Evolutionary conservation across 1,140 invertebrate genomes (phyloP), one percentile per base, ranked within the genome.

Genomic region (Bombus pyrosoma): DNA sequence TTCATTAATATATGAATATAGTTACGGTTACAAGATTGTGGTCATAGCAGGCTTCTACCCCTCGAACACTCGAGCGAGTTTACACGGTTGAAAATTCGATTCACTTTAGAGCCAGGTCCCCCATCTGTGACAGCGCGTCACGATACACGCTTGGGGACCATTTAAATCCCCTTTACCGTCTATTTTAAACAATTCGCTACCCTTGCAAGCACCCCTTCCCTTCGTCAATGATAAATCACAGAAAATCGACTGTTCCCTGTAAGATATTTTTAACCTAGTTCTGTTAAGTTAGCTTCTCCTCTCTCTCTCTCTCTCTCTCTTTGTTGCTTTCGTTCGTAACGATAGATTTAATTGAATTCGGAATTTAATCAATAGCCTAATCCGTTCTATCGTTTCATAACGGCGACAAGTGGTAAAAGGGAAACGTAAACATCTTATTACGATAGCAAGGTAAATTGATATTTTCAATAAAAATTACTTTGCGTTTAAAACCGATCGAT

Each of bases 81-180:
- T 91, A 90, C 89, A 89, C 86, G 90, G 87, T 90, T 91, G 92
- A 94, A 94, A 94, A 93, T 93, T 93, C 91, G 92, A 93, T 94
- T 92, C 93, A 91, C 90, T 93, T 93, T 91, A 92, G 87, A 91
- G 88, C 87, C 91, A 89, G 75, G 66, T 53, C 73, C 77, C 88
- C 66, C 81, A 73, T 87, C 88, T 89, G 86, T 87, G 85, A 84
- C 90, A 90, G 75, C 59, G 64, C 77, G 82, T 73, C 80, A 39
- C 73, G 34, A 57, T 62, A 88, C 85, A 78, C 92, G 89, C 90
- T 86, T 83, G 86, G 92, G 92, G 91, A 93, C 87, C 91, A 88
- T 93, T 94, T 93, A 92, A 93, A 93, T 89, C 91, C 88, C 90
- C 92, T 92, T 93, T 91, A 93, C 90, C 85, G 87, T 88, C 91